phyloP scores from a whole-genome alignment of 1,140 invertebrate species.

The Drosophila nigrodunni region DNA sequence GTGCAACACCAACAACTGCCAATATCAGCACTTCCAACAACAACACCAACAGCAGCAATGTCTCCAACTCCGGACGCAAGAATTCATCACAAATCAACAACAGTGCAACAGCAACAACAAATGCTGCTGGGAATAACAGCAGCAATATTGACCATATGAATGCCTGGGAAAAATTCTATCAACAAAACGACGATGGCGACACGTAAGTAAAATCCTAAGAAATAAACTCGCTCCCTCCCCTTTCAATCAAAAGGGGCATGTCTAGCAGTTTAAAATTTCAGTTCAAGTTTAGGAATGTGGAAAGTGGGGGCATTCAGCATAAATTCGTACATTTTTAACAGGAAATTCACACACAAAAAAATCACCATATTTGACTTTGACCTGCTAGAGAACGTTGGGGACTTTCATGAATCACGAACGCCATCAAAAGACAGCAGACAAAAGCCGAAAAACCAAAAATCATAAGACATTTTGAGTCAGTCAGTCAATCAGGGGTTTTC shows the following conservation, averaged over 20 bases:
- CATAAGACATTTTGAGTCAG: conserved; percentile 61
- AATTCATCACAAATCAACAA: conserved; percentile 29
- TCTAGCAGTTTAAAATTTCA: no score
- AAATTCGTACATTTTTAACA: neutral
- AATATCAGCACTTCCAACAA: conserved; percentile 14
- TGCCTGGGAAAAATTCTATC: conserved; percentile 87
- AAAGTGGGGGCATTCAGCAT: no score
- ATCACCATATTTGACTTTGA: conserved; percentile 25
- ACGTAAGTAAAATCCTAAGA: conserved; percentile 87
- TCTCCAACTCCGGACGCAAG: conserved; percentile 26
- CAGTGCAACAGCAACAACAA: conserved; percentile 27
- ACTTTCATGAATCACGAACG: conserved; percentile 73
- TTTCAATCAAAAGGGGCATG: no score
- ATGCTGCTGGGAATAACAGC: conserved; percentile 40
- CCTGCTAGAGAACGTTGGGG: conserved; percentile 47
- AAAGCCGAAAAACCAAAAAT: conserved; percentile 49
- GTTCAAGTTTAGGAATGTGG: no score
- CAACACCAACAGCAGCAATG: conserved; percentile 11
- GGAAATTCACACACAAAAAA: conserved; percentile 14
- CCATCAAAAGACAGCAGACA: neutral
- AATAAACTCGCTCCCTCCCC: no score
- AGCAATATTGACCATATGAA: conserved; percentile 65
- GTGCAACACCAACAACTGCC: conserved; percentile 10
- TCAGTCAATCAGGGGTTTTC: conserved; percentile 76
- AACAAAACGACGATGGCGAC: conserved; percentile 89